A percentile compares a stretch with the other conserved stretches of the same genome.
Conservation (phyloP, 2,797 vertebrate genomes). For the Iguana delicatissima region DNA sequence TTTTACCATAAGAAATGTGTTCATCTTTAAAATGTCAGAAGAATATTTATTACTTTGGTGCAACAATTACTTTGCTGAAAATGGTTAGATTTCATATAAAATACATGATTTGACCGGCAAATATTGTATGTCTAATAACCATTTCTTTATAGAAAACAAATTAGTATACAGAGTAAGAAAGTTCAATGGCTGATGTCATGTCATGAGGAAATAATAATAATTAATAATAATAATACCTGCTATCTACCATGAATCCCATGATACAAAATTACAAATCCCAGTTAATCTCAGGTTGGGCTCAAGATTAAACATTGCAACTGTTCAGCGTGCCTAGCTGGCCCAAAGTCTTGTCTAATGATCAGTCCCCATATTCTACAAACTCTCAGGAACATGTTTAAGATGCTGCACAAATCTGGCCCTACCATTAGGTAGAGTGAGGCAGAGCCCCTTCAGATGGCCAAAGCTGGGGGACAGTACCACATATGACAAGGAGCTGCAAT, state of each 20-base stretch:
- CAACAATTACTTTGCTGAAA: neutral
- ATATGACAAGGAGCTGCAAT: neutral
- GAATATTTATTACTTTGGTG: neutral
- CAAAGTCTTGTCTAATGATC: neutral
- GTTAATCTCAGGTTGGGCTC: neutral
- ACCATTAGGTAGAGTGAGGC: neutral
- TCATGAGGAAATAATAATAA: no score
- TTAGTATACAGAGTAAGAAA: neutral
- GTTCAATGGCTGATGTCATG: neutral
- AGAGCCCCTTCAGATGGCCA: neutral
- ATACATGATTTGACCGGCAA: neutral
- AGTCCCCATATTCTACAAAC: neutral
- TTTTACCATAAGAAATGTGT: neutral
- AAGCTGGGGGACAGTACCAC: neutral
- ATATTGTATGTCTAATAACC: neutral
- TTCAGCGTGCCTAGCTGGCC: neutral
- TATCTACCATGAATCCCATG: neutral
- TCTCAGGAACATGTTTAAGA: neutral
- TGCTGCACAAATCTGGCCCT: neutral
- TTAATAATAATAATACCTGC: neutral
- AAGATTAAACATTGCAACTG: neutral
- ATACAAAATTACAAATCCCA: neutral
- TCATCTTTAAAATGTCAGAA: neutral
- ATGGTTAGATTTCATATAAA: neutral
- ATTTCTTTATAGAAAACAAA: neutral